These are phyloP conservation scores for Pristionchus maxplancki DNA, from an alignment of 2,888 invertebrate genomes.

Conservation along the genomic window DNA sequence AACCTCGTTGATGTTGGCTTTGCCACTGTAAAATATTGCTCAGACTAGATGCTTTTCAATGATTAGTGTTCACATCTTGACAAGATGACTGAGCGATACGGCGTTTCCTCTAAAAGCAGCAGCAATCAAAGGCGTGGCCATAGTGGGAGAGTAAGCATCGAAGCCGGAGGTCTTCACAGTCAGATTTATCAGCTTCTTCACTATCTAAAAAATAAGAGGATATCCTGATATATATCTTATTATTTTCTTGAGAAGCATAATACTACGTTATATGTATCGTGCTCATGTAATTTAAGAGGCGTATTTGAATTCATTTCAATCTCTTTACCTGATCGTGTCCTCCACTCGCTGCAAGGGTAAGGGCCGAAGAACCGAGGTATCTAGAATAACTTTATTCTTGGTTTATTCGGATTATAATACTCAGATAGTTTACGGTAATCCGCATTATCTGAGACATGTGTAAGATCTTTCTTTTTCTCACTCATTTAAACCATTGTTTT, in stretches of 20 bases:
- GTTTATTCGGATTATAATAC: no score
- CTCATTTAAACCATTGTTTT: no score
- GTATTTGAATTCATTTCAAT: no score
- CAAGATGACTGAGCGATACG: slow-evolving; percentile 7
- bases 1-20: slow-evolving; percentile 57
- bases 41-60: neutral
- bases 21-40: slow-evolving; percentile 49
- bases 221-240: no score
- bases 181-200: slow-evolving; percentile 61
- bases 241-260: no score
- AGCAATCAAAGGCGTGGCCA: slow-evolving; percentile 65
- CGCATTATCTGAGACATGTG: no score
- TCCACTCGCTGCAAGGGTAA: slow-evolving; percentile 65
- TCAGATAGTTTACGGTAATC: no score
- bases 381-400: neutral
- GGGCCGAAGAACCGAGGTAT: slow-evolving; percentile 61
- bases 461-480: no score
- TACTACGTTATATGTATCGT: no score
- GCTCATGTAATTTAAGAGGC: no score
- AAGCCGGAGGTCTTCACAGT: slow-evolving; percentile 52
- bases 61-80: slow-evolving; percentile 28
- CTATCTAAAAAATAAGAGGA: neutral
- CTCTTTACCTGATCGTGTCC: slow-evolving; percentile 63
- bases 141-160: slow-evolving; percentile 59
- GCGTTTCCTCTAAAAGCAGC: slow-evolving; percentile 65